A percentile compares a stretch with the other conserved stretches of the same genome.
These are phyloP conservation scores for Crenuchus spilurus DNA, from an alignment of 2,797 vertebrate species.

Conservation along the genomic window DNA sequence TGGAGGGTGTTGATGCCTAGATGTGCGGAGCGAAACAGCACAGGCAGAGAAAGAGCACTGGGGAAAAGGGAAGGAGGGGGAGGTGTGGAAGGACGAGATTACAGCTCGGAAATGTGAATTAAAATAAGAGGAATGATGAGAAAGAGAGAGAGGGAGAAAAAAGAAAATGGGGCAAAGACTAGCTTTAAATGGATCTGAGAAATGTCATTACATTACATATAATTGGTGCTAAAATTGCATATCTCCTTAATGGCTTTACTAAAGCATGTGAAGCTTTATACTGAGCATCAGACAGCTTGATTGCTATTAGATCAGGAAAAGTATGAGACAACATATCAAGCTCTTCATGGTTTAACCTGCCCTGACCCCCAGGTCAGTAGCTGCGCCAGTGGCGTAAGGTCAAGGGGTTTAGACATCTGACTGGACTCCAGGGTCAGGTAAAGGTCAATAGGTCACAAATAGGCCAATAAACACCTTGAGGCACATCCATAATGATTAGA, in stretches of 20 bases:
- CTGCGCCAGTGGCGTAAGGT: slow-evolving; percentile 33
- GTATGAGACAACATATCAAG: slow-evolving; percentile 7
- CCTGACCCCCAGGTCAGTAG: slow-evolving; percentile 27
- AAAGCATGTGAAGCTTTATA: too few species aligned
- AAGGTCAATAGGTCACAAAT: slow-evolving; percentile 64
- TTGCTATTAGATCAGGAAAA: background rate
- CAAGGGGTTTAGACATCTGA: slow-evolving; percentile 51
- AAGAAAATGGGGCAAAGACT: background rate
- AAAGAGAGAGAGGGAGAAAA: background rate
- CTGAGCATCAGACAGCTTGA: background rate
- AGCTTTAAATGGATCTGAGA: background rate
- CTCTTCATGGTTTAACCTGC: slow-evolving; percentile 21
- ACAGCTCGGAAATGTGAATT: slow-evolving; percentile 23
- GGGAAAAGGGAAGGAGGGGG: background rate
- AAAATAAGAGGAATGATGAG: slow-evolving; percentile 17
- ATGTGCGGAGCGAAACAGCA: slow-evolving; percentile 5
- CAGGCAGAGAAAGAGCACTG: background rate
- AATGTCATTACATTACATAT: too few species aligned
- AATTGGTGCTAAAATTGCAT: too few species aligned
- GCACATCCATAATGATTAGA: slow-evolving; percentile 59
- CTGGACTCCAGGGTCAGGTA: slow-evolving; percentile 56
- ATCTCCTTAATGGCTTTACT: too few species aligned
- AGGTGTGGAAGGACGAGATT: slow-evolving; percentile 22
- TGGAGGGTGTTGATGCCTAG: slow-evolving; percentile 34
- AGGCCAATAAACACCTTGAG: slow-evolving; percentile 65